These are phyloP conservation scores for Aphidius colemani DNA, from an alignment of 2,888 invertebrate genomes.

Conservation along the genomic window DNA sequence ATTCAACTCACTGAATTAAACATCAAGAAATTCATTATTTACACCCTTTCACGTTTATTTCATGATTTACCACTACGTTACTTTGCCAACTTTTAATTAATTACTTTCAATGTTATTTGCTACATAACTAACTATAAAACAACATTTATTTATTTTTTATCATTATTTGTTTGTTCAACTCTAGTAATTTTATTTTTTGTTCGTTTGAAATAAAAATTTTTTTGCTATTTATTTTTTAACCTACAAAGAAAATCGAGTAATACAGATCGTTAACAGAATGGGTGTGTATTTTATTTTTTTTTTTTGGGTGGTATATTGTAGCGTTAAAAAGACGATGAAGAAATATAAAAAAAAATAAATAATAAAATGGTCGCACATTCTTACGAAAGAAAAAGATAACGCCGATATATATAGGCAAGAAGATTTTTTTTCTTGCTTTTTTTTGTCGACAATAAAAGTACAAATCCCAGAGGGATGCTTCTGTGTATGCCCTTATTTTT, in stretches of 20 bases:
- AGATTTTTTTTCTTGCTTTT: constrained; percentile 6
- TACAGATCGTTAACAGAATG: background rate
- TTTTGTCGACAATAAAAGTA: constrained; percentile 7
- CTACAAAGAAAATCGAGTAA: background rate
- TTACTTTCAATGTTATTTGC: constrained; percentile 27
- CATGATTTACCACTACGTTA: constrained; percentile 21
- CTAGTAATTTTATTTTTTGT: constrained; percentile 5
- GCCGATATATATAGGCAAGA: background rate
- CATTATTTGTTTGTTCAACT: constrained; percentile 10
- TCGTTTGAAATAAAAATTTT: constrained; percentile 3
- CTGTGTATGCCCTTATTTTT: constrained; percentile 35
- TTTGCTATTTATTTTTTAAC: background rate
- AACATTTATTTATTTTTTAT: constrained; percentile 24
- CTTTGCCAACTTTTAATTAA: constrained; percentile 31
- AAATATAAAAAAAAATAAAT: background rate
- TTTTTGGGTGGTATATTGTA: no score
- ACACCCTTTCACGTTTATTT: constrained; percentile 23
- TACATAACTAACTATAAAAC: constrained; percentile 24
- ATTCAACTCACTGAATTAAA: no score
- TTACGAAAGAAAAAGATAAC: constrained; percentile 2
- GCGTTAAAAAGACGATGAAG: background rate
- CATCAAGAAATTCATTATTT: constrained; percentile 23
- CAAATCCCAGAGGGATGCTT: constrained; percentile 40
- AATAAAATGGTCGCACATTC: background rate
- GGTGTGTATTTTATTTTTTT: background rate